Evolutionary conservation across 2,113 vertebrate genomes (phyloP).

Genomic region (Ia io): DNA sequence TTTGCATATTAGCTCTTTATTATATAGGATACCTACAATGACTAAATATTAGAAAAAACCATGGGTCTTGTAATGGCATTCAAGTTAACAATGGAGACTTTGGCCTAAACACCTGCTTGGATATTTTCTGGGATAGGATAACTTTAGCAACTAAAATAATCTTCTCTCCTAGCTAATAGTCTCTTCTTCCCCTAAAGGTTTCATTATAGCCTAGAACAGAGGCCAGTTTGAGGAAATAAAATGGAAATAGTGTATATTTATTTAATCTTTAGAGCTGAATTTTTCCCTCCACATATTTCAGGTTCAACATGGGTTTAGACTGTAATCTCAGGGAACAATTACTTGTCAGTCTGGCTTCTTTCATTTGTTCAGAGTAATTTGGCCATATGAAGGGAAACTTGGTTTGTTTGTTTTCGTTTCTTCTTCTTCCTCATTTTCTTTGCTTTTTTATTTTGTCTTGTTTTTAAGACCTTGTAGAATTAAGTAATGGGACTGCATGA

Average conservation of each 20-base stretch:
- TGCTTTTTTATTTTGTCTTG: background rate
- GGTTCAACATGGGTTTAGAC: background rate
- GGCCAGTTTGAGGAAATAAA: constrained; percentile 54
- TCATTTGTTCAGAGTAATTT: constrained; percentile 26
- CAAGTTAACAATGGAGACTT: background rate
- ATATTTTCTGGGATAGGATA: background rate
- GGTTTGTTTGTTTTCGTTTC: background rate
- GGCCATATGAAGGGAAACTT: background rate
- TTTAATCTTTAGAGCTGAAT: constrained; percentile 43
- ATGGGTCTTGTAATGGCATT: background rate
- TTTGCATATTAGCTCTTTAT: too few relatives aligned
- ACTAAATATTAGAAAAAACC: constrained; percentile 48
- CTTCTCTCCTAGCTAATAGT: constrained; percentile 14
- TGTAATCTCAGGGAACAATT: constrained; percentile 31
- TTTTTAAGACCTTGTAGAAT: background rate
- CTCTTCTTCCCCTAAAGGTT: constrained; percentile 49
- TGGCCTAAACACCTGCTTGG: background rate
- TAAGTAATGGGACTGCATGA: background rate
- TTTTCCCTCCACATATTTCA: constrained; percentile 9
- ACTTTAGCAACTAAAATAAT: constrained; percentile 52
- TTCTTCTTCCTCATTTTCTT: background rate
- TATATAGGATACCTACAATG: constrained; percentile 17
- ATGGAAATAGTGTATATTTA: constrained; percentile 51
- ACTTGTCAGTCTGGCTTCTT: background rate
- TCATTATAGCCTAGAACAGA: constrained; percentile 48